Evolutionary conservation across 1,140 invertebrate species (phyloP).

Genomic region (Pristionchus pacificus): DNA sequence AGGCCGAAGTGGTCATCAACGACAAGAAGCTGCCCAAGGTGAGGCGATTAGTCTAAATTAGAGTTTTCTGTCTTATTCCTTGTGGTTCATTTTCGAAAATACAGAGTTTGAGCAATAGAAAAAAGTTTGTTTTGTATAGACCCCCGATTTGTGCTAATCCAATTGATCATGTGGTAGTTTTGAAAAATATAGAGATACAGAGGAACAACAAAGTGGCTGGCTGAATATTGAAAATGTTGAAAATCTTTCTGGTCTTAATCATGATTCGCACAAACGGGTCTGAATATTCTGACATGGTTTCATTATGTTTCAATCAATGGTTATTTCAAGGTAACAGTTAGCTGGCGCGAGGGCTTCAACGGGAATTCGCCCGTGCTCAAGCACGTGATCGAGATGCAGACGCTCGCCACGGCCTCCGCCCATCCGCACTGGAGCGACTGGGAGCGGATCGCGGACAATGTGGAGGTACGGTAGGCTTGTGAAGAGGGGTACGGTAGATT

Average conservation of each 20-base stretch:
- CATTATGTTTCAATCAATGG: too few species aligned
- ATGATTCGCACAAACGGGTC: too few species aligned
- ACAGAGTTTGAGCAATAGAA: too few species aligned
- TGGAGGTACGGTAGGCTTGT: conserved; percentile 75
- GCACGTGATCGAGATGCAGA: conserved; percentile 57
- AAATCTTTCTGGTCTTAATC: too few species aligned
- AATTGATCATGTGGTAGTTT: too few species aligned
- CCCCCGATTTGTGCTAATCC: too few species aligned
- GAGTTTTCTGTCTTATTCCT: neutral
- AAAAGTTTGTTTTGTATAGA: too few species aligned
- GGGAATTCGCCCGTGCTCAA: conserved; percentile 90
- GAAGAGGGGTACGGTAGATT: conserved; percentile 70
- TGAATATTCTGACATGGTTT: too few species aligned
- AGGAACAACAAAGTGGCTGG: too few species aligned
- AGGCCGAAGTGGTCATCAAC: conserved; percentile 58
- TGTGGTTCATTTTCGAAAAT: too few species aligned
- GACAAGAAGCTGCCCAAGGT: neutral
- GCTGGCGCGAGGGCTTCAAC: conserved; percentile 90
- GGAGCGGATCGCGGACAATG: neutral
- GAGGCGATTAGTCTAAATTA: neutral
- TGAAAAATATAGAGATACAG: too few species aligned
- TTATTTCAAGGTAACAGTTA: conserved; percentile 68
- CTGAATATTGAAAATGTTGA: too few species aligned
- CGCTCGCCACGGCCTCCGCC: neutral
- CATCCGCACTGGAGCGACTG: neutral